Evolutionary conservation across 2,888 invertebrate species (phyloP).

Genomic region (Synanthedon tipuliformis): DNA sequence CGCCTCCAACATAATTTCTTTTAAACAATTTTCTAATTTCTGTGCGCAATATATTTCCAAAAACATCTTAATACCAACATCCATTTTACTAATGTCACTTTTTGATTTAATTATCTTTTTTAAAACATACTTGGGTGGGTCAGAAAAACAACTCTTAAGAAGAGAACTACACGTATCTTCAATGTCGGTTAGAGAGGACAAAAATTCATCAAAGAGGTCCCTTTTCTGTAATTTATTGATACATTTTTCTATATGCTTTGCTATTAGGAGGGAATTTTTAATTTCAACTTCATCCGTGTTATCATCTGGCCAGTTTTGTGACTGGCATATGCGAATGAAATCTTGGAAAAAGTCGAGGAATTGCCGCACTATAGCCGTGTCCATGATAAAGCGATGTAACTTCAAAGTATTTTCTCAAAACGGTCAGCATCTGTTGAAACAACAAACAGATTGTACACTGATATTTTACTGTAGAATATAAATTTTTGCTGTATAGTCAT

Average conservation of each 20-base stretch:
- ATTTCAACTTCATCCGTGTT: slow-evolving; percentile 53
- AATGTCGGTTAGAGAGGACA: slow-evolving; percentile 24
- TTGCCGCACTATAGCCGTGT: slow-evolving; percentile 48
- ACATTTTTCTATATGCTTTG: slow-evolving; percentile 66
- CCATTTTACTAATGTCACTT: slow-evolving; percentile 30
- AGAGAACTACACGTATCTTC: slow-evolving; percentile 21
- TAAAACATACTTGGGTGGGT: slow-evolving; percentile 47
- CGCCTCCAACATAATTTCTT: slow-evolving; percentile 45
- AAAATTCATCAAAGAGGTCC: slow-evolving; percentile 47
- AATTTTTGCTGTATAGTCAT: too few relatives aligned
- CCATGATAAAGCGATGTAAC: slow-evolving; percentile 44
- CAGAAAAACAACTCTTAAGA: slow-evolving; percentile 34
- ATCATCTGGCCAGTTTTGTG: slow-evolving; percentile 51
- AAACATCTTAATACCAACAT: slow-evolving; percentile 37
- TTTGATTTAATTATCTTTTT: slow-evolving; percentile 47
- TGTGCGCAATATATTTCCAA: slow-evolving; percentile 36
- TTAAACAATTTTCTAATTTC: slow-evolving; percentile 35
- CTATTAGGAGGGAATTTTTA: slow-evolving; percentile 62
- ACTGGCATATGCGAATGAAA: slow-evolving; percentile 60
- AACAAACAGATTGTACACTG: slow-evolving; percentile 5
- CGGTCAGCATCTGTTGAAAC: slow-evolving; percentile 59
- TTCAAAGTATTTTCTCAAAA: slow-evolving; percentile 38
- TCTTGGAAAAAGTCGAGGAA: slow-evolving; percentile 65
- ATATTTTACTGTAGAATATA: too few relatives aligned
- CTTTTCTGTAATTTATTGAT: slow-evolving; percentile 54